phyloP scores from a whole-genome alignment of 1,140 invertebrate species.

The Dendroctonus valens region DNA sequence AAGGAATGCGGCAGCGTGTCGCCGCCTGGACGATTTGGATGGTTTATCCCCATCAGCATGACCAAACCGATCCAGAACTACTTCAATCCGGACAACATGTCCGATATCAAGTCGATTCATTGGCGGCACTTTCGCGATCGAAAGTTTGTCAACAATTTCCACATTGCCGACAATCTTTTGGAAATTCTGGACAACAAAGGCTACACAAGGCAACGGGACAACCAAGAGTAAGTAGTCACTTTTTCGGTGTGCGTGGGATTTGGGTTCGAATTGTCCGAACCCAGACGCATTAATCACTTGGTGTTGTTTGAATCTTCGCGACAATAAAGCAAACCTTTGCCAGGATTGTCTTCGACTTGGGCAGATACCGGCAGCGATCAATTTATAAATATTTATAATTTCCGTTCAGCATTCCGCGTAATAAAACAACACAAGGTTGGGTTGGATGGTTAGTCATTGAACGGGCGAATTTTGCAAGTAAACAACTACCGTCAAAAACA shows the following conservation, averaged over 20 bases:
- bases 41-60: constrained; percentile 63
- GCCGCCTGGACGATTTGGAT: constrained; percentile 67
- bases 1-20: constrained; percentile 62
- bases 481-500: constrained; percentile 8
- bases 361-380: neutral
- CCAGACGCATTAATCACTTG: too few species aligned
- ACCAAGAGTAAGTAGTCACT: too few species aligned
- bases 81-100: constrained; percentile 29
- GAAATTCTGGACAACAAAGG: neutral
- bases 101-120: constrained; percentile 44
- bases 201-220: too few species aligned
- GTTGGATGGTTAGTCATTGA: constrained; percentile 2
- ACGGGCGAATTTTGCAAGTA: neutral
- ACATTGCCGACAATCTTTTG: constrained; percentile 26
- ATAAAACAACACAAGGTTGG: constrained; percentile 8
- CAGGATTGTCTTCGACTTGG: too few species aligned
- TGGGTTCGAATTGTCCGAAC: too few species aligned
- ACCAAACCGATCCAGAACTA: constrained; percentile 37
- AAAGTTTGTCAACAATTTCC: constrained; percentile 52
- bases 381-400: constrained; percentile 9
- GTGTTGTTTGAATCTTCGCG: too few species aligned
- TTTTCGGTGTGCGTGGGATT: too few species aligned
- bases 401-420: constrained; percentile 3
- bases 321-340: too few species aligned
- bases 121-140: constrained; percentile 56